Evolutionary conservation across 1,140 invertebrate species (phyloP), one percentile per base, ranked within the genome.

Genomic region (Caenorhabditis remanei): DNA sequence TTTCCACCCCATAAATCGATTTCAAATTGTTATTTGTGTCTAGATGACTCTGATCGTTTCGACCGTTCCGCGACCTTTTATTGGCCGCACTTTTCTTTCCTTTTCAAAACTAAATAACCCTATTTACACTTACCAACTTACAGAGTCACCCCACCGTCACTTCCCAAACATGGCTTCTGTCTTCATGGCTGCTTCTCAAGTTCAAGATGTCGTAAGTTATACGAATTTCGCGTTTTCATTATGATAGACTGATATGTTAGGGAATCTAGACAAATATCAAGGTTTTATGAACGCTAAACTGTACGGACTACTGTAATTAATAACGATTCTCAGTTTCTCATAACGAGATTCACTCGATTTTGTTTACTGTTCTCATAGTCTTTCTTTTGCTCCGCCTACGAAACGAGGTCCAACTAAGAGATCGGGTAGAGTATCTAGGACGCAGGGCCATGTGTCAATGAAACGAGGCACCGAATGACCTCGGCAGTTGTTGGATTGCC

Each of bases 121-220:
- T 32, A 1, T 32, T 32, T 32, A 32, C 32, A 32, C 32, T 32
- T 32, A 2, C 11, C 32, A 40, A 16, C 40, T 67, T 67, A 1
- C 63, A 67, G 63, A 40, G 63, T 40, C 11, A 40, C 13, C 16
- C 40, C 32, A 14, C 21, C 63, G 11, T 3, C 63, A 7, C 40
- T 40, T 2, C 40, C 9, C 32, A 11, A 67, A 41, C 13, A 79
- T 79, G 71, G 71, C 71, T 7, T 43, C 71, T 21, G 16, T 53
- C 16, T 11, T 16, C 11, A 53, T 53, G 50, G 50, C 56, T 8
- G 56, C n/a, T 58, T 13, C 71, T 50, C 46, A 50, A 13, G 71
- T 79, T 50, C 71, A 79, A 24, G 71, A 79, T 50, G n/a, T 79
- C 11, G 71, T 79, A n/a, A 79, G 71, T 48, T 13, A 53, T n/a